Evolutionary conservation across 35 echinoderm and acorn worm species (phyloP), one percentile per base, ranked within the genome.

Genomic region (Stichopus chloronotus): DNA sequence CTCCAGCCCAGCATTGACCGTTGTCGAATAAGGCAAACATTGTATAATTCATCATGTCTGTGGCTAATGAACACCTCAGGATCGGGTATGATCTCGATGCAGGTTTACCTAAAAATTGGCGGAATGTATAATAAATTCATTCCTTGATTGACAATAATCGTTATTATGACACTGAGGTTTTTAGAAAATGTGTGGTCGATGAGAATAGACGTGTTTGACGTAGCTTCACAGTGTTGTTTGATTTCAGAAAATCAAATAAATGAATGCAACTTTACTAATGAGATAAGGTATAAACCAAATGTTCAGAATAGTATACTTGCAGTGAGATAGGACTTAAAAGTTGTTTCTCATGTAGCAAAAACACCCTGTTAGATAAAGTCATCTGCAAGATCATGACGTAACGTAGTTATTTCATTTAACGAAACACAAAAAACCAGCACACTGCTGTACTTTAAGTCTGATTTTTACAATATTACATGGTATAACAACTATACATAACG

Each of bases 21-120:
- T 78, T 78, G 5, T 78, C 76, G 17, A 78, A 78, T 5, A 78
- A 43, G 7, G 76, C 76, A 78, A 78, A 78, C 76, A 78, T 78
- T 5, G 76, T 21, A 12, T 78, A 7, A 17, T 21, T 78, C 23
- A 78, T 21, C 8, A 25, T 78, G 21, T 78, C 76, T 21, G 76
- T 78, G 5, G 76, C 76, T 78, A 78, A 78, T 4, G 76, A 21
- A 78, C 76, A 78, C 10, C 76, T 21, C 19, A 78, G 76, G 20
- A 78, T 78, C 52, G 76, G 21, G 52, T 78, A 43, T 21, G 8
- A 9, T 78, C 76, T 78, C 52, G 10, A 25, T 9, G 7, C 3
- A 14, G 76, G 6, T 23, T 23, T 21, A n/a, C 21, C 76, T 78
- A 43, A 25, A 17, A 78, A 22, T 9, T 9, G 10, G 8, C 6